Evolutionary conservation across 2,113 vertebrate genomes (phyloP).

Genomic region (Megaleporinus macrocephalus): DNA sequence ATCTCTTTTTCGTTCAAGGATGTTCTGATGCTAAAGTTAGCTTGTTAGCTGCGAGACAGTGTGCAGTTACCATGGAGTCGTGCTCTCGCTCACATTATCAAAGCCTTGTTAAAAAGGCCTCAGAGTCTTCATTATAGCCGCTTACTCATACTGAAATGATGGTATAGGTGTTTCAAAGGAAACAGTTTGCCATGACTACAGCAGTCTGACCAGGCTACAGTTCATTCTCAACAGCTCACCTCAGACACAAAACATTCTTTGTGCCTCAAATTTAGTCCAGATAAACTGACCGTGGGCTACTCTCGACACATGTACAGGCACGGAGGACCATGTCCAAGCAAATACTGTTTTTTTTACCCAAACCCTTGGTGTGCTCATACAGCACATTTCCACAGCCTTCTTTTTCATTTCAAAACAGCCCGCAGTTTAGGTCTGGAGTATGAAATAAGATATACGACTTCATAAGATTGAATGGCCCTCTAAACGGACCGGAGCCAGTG

Average conservation of each 20-base stretch:
- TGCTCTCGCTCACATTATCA: constrained; percentile 38
- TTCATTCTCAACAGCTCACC: not conserved
- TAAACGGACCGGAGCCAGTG: constrained; percentile 32
- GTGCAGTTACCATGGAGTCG: constrained; percentile 45
- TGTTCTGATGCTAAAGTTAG: constrained; percentile 43
- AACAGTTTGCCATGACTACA: not conserved
- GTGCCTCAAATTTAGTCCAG: not conserved
- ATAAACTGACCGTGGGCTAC: not conserved
- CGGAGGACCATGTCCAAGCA: not conserved
- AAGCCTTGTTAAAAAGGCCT: constrained; percentile 21
- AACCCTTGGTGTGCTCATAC: not conserved
- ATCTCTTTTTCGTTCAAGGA: constrained; percentile 14
- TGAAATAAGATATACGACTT: constrained; percentile 19
- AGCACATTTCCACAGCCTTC: not conserved
- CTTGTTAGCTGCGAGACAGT: constrained; percentile 2
- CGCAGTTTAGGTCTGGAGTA: constrained; percentile 1
- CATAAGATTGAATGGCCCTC: constrained; percentile 13
- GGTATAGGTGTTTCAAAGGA: not conserved
- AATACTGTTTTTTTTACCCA: not conserved
- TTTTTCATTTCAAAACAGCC: not conserved
- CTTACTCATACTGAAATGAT: not conserved
- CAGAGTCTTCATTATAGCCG: constrained; percentile 8
- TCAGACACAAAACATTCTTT: not conserved
- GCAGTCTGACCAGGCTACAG: too few species aligned
- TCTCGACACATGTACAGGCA: not conserved